Evolutionary conservation across 2,888 invertebrate genomes (phyloP).

Genomic region (Elmis aenea): DNA sequence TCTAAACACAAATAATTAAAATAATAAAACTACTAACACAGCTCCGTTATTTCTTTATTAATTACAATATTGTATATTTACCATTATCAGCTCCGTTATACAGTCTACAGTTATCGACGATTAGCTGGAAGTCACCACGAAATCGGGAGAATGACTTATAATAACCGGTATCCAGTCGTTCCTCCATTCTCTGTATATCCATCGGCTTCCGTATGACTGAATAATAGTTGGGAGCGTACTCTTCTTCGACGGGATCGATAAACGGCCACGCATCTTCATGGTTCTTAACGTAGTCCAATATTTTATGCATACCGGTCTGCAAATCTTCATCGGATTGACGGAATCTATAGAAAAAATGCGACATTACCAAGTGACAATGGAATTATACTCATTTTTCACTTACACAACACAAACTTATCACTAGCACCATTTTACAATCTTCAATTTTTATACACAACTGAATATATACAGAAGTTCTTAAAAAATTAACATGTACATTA

Average conservation of each 20-base stretch:
- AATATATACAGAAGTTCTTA: too few relatives aligned
- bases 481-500: too few relatives aligned
- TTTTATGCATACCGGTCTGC: constrained; percentile 87
- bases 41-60: not conserved
- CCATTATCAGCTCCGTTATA: constrained; percentile 94
- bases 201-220: constrained; percentile 73
- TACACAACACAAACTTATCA: constrained; percentile 11
- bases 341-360: constrained; percentile 53
- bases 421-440: constrained; percentile 4
- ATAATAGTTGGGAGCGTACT: constrained; percentile 83
- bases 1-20: constrained; percentile 61
- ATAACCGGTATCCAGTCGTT: constrained; percentile 74
- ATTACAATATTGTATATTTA: constrained; percentile 42
- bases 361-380: constrained; percentile 10
- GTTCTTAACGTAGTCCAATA: constrained; percentile 78
- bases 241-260: constrained; percentile 87
- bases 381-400: constrained; percentile 7
- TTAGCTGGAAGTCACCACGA: constrained; percentile 82
- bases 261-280: constrained; percentile 95
- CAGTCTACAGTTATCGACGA: constrained; percentile 86
- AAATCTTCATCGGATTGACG: constrained; percentile 79
- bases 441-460: constrained; percentile 4
- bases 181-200: constrained; percentile 85
- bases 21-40: constrained; percentile 8
- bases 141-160: constrained; percentile 77